phyloP scores from a whole-genome alignment of 2,888 invertebrate species.

The Ormyrus rosae region DNA sequence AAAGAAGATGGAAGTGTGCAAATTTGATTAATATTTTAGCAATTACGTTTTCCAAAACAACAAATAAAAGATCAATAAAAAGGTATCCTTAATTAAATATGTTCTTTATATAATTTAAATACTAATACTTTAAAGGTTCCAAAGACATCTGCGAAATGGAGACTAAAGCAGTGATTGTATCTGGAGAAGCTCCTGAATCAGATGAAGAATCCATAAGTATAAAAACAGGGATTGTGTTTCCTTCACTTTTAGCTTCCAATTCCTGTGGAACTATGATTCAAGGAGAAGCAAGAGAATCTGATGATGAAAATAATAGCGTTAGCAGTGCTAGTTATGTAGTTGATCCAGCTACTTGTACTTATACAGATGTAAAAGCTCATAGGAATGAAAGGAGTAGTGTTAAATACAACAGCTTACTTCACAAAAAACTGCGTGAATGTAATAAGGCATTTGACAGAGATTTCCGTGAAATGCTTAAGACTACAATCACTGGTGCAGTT shows the following conservation, averaged over 20 bases:
- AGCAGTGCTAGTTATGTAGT: conserved; percentile 70
- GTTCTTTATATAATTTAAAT: not conserved
- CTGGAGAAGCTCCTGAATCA: conserved; percentile 74
- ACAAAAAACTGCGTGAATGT: conserved; percentile 72
- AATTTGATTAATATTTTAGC: not conserved
- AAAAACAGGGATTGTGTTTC: conserved; percentile 66
- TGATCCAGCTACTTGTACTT: conserved; percentile 70
- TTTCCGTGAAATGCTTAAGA: conserved; percentile 67
- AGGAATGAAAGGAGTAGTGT: conserved; percentile 68
- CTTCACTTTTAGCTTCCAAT: conserved; percentile 63
- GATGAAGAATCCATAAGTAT: conserved; percentile 70
- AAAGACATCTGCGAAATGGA: conserved; percentile 63
- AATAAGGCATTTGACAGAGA: conserved; percentile 71
- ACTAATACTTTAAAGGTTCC: not conserved
- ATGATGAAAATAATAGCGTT: conserved; percentile 69
- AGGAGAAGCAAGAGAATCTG: conserved; percentile 73
- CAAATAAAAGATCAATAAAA: not conserved
- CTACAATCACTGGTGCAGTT: conserved; percentile 65
- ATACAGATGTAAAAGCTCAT: conserved; percentile 66
- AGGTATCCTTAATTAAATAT: not conserved
- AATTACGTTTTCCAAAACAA: not conserved
- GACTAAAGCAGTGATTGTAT: conserved; percentile 70
- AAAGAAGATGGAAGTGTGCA: not conserved
- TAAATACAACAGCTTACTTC: conserved; percentile 74
- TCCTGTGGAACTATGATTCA: conserved; percentile 72